Evolutionary conservation across 2,113 vertebrate genomes (phyloP).

Genomic region (Phylloscopus whistleri): DNA sequence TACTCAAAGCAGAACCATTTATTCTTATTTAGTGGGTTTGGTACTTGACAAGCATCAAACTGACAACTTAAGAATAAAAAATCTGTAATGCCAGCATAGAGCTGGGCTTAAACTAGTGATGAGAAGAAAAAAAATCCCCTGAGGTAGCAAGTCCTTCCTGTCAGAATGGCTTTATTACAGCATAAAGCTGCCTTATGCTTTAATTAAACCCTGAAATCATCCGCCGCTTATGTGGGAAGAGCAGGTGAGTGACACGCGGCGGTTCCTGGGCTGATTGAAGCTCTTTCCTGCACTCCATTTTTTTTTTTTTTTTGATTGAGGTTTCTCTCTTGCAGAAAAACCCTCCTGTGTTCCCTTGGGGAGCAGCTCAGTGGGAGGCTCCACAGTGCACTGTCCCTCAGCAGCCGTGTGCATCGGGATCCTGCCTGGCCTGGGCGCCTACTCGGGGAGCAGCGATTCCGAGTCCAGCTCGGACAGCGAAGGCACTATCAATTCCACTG

Average conservation of each 20-base stretch:
- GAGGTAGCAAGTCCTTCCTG: background rate
- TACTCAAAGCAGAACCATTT: slow-evolving; percentile 7
- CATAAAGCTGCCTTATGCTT: background rate
- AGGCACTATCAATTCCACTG: slow-evolving; percentile 87
- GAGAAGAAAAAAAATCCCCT: background rate
- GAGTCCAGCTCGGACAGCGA: slow-evolving; percentile 98
- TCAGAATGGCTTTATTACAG: background rate
- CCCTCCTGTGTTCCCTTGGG: slow-evolving; percentile 57
- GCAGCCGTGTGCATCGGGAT: slow-evolving; percentile 94
- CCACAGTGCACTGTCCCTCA: slow-evolving; percentile 85
- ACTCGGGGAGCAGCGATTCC: slow-evolving; percentile 95
- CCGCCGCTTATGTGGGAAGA: background rate
- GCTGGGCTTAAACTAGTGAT: background rate
- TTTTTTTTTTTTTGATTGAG: background rate
- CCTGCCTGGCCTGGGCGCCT: slow-evolving; percentile 89
- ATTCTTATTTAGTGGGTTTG: slow-evolving; percentile 42
- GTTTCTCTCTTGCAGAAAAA: slow-evolving; percentile 58
- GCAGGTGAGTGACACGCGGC: background rate
- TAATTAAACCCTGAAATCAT: background rate
- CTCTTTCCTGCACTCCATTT: rapidly evolving
- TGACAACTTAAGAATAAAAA: slow-evolving; percentile 10
- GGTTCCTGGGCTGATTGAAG: slow-evolving; percentile 25
- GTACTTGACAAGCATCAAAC: slow-evolving; percentile 28
- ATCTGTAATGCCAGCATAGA: slow-evolving; percentile 52
- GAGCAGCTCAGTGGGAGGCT: slow-evolving; percentile 57